A percentile compares a stretch with the other conserved stretches of the same genome.
These are phyloP conservation scores for Chloromyia formosa DNA, from an alignment of 2,888 invertebrate species.

Conservation along the genomic window DNA sequence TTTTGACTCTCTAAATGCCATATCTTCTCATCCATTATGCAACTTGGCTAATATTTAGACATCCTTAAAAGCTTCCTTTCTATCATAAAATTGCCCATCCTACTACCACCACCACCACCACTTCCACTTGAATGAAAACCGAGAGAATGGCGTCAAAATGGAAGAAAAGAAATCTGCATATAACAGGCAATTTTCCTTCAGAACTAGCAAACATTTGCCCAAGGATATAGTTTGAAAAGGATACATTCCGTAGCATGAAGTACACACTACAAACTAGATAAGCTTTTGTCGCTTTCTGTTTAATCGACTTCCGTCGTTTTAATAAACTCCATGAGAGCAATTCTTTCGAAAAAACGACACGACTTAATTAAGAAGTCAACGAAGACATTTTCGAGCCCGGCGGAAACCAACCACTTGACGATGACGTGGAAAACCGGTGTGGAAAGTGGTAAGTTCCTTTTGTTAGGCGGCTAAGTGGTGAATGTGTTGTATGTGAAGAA, in stretches of 20 bases:
- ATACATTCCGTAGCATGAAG: neutral
- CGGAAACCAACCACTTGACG: slow-evolving; percentile 9
- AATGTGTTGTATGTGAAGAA: neutral
- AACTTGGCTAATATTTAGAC: too few relatives aligned
- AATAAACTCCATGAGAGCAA: slow-evolving; percentile 30
- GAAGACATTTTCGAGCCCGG: neutral
- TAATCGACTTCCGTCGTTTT: slow-evolving; percentile 44
- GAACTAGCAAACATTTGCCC: neutral
- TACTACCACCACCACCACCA: too few relatives aligned
- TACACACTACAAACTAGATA: neutral
- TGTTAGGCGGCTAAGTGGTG: slow-evolving; percentile 7
- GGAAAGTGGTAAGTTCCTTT: slow-evolving; percentile 26
- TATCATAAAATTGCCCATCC: neutral
- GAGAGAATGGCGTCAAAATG: too few relatives aligned
- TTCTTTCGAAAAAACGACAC: slow-evolving; percentile 18
- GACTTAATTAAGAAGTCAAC: slow-evolving; percentile 36
- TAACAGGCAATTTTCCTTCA: neutral
- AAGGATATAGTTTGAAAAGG: neutral
- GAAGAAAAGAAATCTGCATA: neutral
- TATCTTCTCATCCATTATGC: too few relatives aligned
- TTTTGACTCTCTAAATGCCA: too few relatives aligned
- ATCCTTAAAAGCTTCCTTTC: slow-evolving; percentile 47
- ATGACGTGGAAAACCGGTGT: neutral
- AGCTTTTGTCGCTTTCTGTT: slow-evolving; percentile 35
- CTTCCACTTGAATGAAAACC: too few relatives aligned